Base-by-base conservation (phyloP, 2,888 invertebrate genomes). In the Hanleya hanleyi region DNA sequence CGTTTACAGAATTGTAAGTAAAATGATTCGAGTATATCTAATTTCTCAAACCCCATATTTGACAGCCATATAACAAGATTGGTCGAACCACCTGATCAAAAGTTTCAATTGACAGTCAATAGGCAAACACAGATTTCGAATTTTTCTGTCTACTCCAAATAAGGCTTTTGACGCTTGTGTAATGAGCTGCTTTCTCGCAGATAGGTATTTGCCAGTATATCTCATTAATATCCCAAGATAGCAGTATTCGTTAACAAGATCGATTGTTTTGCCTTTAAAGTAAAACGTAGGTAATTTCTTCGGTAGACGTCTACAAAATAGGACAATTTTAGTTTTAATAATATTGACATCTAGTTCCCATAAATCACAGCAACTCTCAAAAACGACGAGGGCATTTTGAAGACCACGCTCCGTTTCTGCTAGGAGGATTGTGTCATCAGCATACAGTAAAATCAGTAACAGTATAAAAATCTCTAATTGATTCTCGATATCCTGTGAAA, bases 221-320 rank as follows among this genome's bases (percentile, higher is more conserved):
- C 33, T 50, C 26, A 77, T 67, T 18, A 72, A 18, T 6, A 71
- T 47, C 18, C 74, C 67, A 57, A 74, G 35, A 22, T 74, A 71
- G 22, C 37, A 49, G 22, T 70, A 73, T n/a, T 47, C 36, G 4
- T 70, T 61, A 15, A 70, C 66, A 26, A 75, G 26, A 38, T 75
- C 71, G 38, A 76, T 35, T 0, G 32, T 26, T 15, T 50, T 1
- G 9, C 41, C 41, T 2, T 57, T 33, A 35, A 66, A 70, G 15
- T n/a, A 37, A 61, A 70, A 74, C 7, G 4, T 64, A 67, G 67
- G 29, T 26, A 61, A 33, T 15, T 32, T 38, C 69, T 18, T 38
- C 12, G 26, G 1, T 69, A 50, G 3, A 66, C 68, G 35, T 68
- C 68, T 38, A 37, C n/a, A 33, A 41, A 71, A 74, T 15, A 74